phyloP scores from a whole-genome alignment of 2,888 invertebrate genomes.

The Stenodera caucasica region DNA sequence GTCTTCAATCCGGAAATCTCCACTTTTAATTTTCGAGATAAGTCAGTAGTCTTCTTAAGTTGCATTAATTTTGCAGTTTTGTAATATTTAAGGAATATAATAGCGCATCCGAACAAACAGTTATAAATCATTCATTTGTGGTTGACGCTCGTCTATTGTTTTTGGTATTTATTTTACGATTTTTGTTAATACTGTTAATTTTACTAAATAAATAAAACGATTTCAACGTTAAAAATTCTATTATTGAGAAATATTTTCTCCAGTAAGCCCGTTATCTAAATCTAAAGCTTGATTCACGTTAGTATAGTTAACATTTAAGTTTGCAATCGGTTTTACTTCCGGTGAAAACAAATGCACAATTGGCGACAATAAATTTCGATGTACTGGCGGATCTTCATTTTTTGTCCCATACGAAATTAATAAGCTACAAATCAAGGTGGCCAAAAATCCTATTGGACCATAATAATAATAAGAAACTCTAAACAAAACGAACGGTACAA shows the following conservation, averaged over 20 bases:
- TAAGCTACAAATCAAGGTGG: constrained; percentile 8
- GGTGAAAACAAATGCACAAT: constrained; percentile 62
- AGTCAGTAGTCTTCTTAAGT: no score
- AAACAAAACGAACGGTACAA: constrained; percentile 13
- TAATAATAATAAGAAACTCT: constrained; percentile 20
- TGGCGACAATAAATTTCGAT: constrained; percentile 65
- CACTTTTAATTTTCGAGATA: no score
- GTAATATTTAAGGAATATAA: not conserved
- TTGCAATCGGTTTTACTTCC: constrained; percentile 45
- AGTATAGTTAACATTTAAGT: constrained; percentile 24
- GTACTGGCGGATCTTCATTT: constrained; percentile 47
- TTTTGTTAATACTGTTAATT: not conserved
- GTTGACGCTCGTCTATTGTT: not conserved
- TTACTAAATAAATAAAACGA: no score
- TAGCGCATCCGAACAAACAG: not conserved
- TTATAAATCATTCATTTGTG: not conserved
- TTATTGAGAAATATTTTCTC: constrained; percentile 2
- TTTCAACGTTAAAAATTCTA: no score
- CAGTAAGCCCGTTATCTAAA: constrained; percentile 13
- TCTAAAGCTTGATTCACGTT: constrained; percentile 30
- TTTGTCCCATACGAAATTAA: constrained; percentile 18
- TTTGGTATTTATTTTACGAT: not conserved
- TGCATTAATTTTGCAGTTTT: no score
- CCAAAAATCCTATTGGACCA: constrained; percentile 8
- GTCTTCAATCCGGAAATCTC: no score